phyloP scores from a whole-genome alignment of 2,113 vertebrate genomes.

The Rhipidura dahli region DNA sequence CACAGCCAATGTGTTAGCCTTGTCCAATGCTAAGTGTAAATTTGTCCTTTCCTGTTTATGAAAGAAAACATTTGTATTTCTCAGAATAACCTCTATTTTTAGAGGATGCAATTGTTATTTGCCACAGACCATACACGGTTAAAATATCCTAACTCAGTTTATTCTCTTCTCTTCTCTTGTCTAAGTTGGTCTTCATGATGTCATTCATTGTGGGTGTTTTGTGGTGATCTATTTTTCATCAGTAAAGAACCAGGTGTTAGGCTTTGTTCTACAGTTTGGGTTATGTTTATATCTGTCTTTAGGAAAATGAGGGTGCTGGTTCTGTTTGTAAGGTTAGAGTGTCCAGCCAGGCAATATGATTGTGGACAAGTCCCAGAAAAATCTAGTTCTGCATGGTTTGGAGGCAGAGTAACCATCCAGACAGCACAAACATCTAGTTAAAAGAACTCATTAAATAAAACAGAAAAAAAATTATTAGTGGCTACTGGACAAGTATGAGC shows the following conservation, averaged over 20 bases:
- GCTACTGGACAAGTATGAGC: conserved; percentile 44
- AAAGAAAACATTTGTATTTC: background rate
- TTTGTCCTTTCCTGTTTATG: background rate
- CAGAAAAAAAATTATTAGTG: background rate
- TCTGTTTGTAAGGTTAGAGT: background rate
- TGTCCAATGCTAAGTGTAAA: background rate
- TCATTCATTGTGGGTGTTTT: background rate
- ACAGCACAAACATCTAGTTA: background rate
- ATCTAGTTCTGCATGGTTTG: background rate
- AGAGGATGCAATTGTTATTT: background rate
- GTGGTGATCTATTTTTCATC: background rate
- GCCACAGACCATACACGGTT: background rate
- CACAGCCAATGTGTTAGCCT: background rate
- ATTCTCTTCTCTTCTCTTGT: background rate
- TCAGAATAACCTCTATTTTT: background rate
- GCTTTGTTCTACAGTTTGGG: background rate
- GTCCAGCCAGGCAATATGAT: no score
- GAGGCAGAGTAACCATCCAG: background rate
- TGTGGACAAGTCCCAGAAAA: background rate
- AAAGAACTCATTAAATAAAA: conserved; percentile 1
- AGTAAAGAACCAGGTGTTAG: background rate
- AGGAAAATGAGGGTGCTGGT: background rate
- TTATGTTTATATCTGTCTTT: background rate
- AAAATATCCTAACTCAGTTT: background rate
- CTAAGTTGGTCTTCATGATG: background rate